These are phyloP conservation scores for Spondyliosoma cantharus DNA, from an alignment of 2,797 vertebrate genomes.

Conservation along the genomic window DNA sequence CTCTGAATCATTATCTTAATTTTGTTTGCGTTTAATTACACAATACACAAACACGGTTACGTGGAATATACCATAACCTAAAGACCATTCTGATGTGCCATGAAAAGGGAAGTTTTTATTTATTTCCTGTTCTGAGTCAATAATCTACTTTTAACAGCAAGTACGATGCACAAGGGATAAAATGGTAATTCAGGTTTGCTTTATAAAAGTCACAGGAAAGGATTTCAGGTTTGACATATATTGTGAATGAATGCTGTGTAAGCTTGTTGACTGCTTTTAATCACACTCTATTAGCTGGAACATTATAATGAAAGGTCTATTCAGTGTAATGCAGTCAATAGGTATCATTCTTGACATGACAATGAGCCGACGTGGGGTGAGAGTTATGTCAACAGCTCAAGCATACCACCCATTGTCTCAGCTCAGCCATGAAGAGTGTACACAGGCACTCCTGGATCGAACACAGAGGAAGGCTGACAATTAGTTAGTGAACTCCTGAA, in stretches of 20 bases:
- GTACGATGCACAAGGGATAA: not conserved
- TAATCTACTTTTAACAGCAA: not conserved
- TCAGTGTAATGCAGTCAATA: not conserved
- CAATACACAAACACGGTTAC: not conserved
- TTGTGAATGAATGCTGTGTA: not conserved
- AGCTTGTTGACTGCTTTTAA: not conserved
- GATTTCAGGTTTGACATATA: not conserved
- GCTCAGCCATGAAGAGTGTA: conserved; percentile 35
- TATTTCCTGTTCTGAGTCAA: not conserved
- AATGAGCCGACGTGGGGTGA: not conserved
- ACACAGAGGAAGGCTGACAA: conserved; percentile 11
- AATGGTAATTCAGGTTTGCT: not conserved
- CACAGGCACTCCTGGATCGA: conserved; percentile 41
- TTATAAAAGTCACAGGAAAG: not conserved
- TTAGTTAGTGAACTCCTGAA: not conserved
- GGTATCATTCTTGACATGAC: conserved; percentile 9
- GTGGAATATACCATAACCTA: not conserved
- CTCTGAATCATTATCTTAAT: not conserved
- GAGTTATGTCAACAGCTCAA: conserved; percentile 30
- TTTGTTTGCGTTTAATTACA: too few relatives aligned
- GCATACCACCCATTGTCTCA: conserved; percentile 44
- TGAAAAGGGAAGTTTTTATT: not conserved
- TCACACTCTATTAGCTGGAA: not conserved
- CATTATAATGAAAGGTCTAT: not conserved
- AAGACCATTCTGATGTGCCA: not conserved